These are phyloP conservation scores for Triplophysa yarkandensis DNA, from an alignment of 2,797 vertebrate species.

Conservation along the genomic window DNA sequence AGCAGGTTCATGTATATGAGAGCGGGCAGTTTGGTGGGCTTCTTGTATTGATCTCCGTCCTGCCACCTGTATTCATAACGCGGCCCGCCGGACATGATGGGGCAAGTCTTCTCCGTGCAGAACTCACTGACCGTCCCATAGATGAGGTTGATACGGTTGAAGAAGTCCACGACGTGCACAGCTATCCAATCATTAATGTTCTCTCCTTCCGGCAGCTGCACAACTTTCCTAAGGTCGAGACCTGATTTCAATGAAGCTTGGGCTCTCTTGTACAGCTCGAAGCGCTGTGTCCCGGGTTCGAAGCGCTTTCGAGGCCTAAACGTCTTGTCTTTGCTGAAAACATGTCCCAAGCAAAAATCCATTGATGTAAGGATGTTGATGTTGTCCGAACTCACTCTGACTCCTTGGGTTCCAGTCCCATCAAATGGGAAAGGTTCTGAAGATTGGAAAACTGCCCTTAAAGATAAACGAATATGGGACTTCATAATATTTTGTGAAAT, in stretches of 20 bases:
- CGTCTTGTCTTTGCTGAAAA: conserved; percentile 98
- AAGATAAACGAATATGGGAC: no score
- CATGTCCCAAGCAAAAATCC: conserved; percentile 95
- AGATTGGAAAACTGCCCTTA: no score
- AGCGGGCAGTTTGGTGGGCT: conserved; percentile 91
- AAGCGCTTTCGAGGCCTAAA: conserved; percentile 94
- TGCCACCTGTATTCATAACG: conserved; percentile 98
- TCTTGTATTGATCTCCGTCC: conserved; percentile 91
- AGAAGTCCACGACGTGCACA: conserved; percentile 98
- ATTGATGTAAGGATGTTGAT: conserved; percentile 65
- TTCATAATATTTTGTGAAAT: no score
- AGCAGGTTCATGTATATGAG: conserved; percentile 95
- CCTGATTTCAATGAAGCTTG: conserved; percentile 97
- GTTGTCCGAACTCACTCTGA: background rate
- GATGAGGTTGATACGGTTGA: conserved; percentile 98
- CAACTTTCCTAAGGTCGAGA: conserved; percentile 91
- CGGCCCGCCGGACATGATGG: conserved; percentile 95
- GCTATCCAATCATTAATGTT: conserved; percentile 96
- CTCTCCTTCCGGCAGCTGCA: conserved; percentile 90
- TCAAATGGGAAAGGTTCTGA: conserved; percentile 38
- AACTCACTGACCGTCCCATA: conserved; percentile 96
- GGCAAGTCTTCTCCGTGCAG: conserved; percentile 91
- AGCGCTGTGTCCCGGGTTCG: conserved; percentile 94
- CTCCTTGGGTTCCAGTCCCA: conserved; percentile 17
- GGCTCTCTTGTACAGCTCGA: conserved; percentile 97